phyloP scores from a whole-genome alignment of 2,113 vertebrate species.

The Oreochromis niloticus region DNA sequence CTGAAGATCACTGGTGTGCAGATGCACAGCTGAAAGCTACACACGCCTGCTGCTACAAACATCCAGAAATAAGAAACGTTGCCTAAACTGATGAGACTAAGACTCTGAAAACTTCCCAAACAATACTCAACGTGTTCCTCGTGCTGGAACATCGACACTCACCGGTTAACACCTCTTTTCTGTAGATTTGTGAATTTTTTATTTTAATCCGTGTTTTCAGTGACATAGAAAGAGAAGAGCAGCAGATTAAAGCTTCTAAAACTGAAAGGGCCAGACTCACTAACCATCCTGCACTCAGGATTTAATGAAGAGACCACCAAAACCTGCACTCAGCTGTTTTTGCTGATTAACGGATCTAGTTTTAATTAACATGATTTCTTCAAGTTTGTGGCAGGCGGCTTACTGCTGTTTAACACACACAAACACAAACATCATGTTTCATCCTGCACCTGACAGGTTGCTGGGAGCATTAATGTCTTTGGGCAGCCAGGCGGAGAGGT shows the following conservation, averaged over 20 bases:
- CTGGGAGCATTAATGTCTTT: not conserved
- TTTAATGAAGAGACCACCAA: not conserved
- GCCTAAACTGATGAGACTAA: not conserved
- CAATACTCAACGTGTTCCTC: not conserved
- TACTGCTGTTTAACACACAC: not conserved
- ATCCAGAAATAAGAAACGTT: not conserved
- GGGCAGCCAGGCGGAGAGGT: not conserved
- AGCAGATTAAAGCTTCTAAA: not conserved
- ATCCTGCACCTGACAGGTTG: not conserved
- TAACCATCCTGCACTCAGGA: not conserved
- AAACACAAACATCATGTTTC: not conserved
- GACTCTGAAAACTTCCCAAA: not conserved
- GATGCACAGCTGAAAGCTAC: not conserved
- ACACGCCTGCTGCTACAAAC: not conserved
- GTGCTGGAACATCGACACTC: not conserved
- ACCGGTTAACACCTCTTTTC: not conserved
- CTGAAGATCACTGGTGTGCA: not conserved
- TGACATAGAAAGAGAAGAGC: not conserved
- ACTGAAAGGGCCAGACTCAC: not conserved
- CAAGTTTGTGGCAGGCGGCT: not conserved
- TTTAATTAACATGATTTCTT: not conserved
- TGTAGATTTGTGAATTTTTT: accelerated
- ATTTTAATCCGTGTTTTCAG: not conserved
- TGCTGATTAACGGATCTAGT: not conserved
- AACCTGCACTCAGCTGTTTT: not conserved